Base-by-base conservation (phyloP, 1,140 invertebrate species). In the Cherax quadricarinatus region DNA sequence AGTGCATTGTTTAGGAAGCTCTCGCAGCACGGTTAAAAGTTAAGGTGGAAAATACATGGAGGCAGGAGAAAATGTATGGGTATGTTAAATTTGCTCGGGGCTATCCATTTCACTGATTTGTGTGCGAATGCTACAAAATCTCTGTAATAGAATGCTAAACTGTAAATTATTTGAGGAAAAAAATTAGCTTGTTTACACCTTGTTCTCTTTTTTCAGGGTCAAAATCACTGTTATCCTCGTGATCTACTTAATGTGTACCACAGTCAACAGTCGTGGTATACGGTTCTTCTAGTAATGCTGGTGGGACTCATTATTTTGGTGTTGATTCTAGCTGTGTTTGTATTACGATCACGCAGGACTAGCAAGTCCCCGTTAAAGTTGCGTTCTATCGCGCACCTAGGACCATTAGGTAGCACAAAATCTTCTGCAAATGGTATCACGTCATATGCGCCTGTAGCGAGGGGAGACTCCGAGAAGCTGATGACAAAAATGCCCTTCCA, bases 401-500 rank as follows among this genome's bases (percentile, higher is more conserved):
- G 87, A 30, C 24, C 57, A 24, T 18, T 48, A 21, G 48, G 18
- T 51, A 30, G 89, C 70, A 70, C 21, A 21, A 91, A 91, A 12
- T 48, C 83, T 5, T 21, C 90, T 3, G 24, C n/a, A 6, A 91
- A 91, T 30, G 90, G 90, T 6, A 62, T 14, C 10, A 86, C 48
- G 16, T 21, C 18, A 6, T 91, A 91, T 41, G 4, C 84, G 0
- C 90, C 84, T n/a, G 79, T 91, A 49, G 41, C 78, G 12, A 80
- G 86, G 30, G 48, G 62, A n/a, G 82, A 81, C 62, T 51, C 84
- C 4, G 90, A 91, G 21, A 30, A 75, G 4, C 48, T 91, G n/a
- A 49, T 87, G 48, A 91, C 90, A 14, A 91, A 81, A 81, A 73
- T 87, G 70, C 75, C 90, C 3, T 91, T 87, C 78, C 84, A 91